phyloP scores from a whole-genome alignment of 2,797 vertebrate species.

The Pangasius sanitwongsei region DNA sequence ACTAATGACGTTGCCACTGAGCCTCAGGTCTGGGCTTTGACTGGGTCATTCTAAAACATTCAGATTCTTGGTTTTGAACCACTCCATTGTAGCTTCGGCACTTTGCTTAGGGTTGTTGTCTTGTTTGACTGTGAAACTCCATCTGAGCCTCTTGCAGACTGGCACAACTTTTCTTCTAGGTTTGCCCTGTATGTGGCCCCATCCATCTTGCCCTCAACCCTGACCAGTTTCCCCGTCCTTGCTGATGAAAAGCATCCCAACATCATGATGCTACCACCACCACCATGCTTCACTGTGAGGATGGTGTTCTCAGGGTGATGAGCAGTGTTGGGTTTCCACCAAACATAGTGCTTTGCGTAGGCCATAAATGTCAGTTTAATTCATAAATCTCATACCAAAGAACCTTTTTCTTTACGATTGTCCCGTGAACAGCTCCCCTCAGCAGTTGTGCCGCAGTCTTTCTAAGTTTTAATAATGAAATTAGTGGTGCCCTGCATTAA shows the following conservation, averaged over 20 bases:
- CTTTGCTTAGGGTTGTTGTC: no score
- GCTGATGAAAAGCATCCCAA: background rate
- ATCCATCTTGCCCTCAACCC: background rate
- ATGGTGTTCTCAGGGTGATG: background rate
- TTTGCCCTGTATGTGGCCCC: background rate
- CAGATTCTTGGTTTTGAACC: no score
- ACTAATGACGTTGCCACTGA: background rate
- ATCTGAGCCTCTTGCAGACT: background rate
- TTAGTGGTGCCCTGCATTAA: background rate
- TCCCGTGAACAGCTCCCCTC: background rate
- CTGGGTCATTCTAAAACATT: background rate
- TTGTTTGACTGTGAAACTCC: no score
- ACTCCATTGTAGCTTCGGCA: background rate
- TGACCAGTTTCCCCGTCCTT: background rate
- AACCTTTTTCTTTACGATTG: background rate
- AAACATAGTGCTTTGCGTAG: background rate
- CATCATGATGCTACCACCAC: background rate
- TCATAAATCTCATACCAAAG: background rate
- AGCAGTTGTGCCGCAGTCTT: background rate
- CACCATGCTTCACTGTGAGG: background rate
- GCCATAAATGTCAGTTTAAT: background rate
- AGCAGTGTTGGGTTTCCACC: background rate
- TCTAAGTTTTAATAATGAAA: background rate
- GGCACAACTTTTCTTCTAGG: background rate
- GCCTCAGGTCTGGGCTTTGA: background rate